Conservation (phyloP, 2,113 vertebrate species). For the Labeo catla region DNA sequence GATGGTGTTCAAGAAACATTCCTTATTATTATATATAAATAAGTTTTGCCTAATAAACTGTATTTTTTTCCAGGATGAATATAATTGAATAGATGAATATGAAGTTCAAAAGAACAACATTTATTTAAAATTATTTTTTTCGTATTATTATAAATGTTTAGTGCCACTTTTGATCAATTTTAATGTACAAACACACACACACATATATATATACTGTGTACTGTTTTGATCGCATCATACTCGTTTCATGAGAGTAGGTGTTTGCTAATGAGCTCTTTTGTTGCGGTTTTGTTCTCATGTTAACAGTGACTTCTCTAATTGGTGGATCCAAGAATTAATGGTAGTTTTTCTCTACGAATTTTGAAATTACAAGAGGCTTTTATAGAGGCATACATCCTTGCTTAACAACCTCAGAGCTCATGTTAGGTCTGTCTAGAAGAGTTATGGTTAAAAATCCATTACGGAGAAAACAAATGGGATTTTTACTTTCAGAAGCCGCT, state of each 20-base stretch:
- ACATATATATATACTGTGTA: background rate
- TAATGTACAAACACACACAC: too few relatives aligned
- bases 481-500: slow-evolving; percentile 8
- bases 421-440: background rate
- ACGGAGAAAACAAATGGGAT: slow-evolving; percentile 8
- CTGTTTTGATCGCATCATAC: background rate
- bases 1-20: background rate
- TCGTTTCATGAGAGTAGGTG: background rate
- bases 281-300: background rate
- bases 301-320: background rate
- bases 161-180: too few relatives aligned
- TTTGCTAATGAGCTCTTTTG: background rate
- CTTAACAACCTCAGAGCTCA: background rate
- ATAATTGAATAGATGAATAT: too few relatives aligned
- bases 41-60: too few relatives aligned
- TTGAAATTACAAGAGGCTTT: background rate
- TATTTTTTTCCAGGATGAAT: too few relatives aligned
- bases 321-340: background rate
- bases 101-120: too few relatives aligned
- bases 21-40: background rate
- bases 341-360: background rate
- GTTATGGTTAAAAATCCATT: background rate
- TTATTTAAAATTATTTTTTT: too few relatives aligned
- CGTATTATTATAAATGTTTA: too few relatives aligned
- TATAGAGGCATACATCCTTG: background rate